Evolutionary conservation across 1,140 invertebrate genomes (phyloP).

Genomic region (Euwallacea fornicatus): DNA sequence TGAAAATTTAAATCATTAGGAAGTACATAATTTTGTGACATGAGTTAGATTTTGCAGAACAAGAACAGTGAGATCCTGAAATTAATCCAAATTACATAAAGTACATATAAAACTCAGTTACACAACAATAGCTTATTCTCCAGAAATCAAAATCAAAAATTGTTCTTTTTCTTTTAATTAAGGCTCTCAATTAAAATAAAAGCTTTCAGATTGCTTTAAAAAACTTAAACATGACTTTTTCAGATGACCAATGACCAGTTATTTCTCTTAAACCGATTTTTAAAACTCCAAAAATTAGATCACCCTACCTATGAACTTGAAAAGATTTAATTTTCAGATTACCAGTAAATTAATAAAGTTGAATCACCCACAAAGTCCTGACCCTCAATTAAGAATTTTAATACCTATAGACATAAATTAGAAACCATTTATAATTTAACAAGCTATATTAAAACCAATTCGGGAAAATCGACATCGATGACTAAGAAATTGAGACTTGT

Average conservation of each 20-base stretch:
- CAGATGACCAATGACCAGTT: constrained; percentile 84
- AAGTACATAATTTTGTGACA: no score
- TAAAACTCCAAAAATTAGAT: constrained; percentile 86
- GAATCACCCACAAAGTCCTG: constrained; percentile 58
- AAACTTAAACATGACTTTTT: constrained; percentile 80
- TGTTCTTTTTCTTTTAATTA: no score
- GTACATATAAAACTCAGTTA: no score
- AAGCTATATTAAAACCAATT: background rate
- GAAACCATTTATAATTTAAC: constrained; percentile 14
- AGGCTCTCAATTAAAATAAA: constrained; percentile 78
- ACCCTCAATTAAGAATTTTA: background rate
- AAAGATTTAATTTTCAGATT: constrained; percentile 88
- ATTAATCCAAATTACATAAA: no score
- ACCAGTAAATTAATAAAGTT: constrained; percentile 58
- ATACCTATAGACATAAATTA: constrained; percentile 40
- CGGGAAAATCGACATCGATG: constrained; percentile 43
- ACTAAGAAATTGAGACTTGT: constrained; percentile 56
- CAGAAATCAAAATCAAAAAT: no score
- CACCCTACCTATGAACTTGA: constrained; percentile 86
- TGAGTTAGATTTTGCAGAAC: no score
- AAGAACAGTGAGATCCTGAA: no score
- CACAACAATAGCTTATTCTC: no score
- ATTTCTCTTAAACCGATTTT: constrained; percentile 82
- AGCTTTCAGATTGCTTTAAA: constrained; percentile 88
- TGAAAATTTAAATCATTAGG: no score